Base-by-base conservation (phyloP, 2,797 vertebrate species). In the Megalops cyprinoides region DNA sequence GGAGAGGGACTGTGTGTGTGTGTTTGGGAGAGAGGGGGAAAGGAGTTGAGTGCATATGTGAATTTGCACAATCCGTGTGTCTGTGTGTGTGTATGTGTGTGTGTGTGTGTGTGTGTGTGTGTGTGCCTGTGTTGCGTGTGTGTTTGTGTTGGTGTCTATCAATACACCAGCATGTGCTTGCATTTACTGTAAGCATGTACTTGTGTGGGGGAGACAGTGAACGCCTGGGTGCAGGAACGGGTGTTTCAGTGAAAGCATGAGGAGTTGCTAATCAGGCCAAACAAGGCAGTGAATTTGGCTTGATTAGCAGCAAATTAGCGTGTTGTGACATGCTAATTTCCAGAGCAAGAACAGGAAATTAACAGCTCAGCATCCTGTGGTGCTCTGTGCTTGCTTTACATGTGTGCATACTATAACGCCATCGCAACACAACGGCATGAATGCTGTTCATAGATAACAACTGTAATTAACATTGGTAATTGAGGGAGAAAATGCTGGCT, bases 161-260 rank as follows among this genome's bases (percentile, higher is more conserved):
- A 83, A 81, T 76, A 83, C 28, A 53, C 85, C 86, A 83, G 75
- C 62, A 62, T 75, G 78, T 28, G 28, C 34, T 76, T 34, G 71
- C 56, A 82, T 74, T 55, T n/a, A 80, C 18, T 8, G 7, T n/a
- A 62, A 31, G 14, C 20, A n/a, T 44, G 42, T 42, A 8, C 71
- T 7, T 12, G n/a, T 23, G 18, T 42, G 44, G 20, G n/a, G 20
- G 20, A 42, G 1, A 20, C n/a, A n/a, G 10, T 37, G 31, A 67
- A 67, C 34, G 31, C 39, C 23, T 71, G 67, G 44, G 67, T 42
- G 39, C 44, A 44, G 39, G 67, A 23, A 71, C 20, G 12, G n/a
- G 67, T 39, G n/a, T 8, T 39, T 9, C 15, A 44, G 28, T 44
- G 37, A 71, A 44, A 44, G 44, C 20, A 8, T 39, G 62, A 23